Conservation (phyloP, 2,797 vertebrate species). For the Halcyon badia region DNA sequence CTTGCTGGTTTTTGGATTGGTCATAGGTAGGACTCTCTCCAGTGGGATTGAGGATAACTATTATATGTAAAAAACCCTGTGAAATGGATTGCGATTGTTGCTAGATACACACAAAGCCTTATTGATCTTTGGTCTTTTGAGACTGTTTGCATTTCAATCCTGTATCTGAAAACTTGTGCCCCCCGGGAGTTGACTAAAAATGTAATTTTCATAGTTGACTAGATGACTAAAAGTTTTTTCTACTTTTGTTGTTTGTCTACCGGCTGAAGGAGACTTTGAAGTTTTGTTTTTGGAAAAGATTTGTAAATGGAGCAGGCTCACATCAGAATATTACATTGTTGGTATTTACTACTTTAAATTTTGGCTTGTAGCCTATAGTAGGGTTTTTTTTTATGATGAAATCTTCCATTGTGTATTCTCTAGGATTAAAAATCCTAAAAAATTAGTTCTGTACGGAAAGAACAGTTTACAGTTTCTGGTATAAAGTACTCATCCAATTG, state of each 20-base stretch:
- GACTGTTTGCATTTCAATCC: background rate
- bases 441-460: background rate
- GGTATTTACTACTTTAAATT: background rate
- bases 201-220: background rate
- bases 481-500: background rate
- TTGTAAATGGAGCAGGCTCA: background rate
- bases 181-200: background rate
- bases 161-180: background rate
- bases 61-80: background rate
- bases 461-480: background rate
- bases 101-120: background rate
- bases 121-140: background rate
- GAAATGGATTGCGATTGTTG: background rate
- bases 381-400: background rate
- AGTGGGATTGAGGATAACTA: accelerated
- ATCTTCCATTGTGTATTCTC: background rate
- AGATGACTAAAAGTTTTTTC: background rate
- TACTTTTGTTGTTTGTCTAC: background rate
- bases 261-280: background rate
- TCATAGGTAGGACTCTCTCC: background rate
- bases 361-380: background rate
- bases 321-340: background rate
- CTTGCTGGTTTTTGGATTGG: background rate
- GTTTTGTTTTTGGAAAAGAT: background rate
- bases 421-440: background rate